Base-by-base conservation (phyloP, 2,888 invertebrate genomes). In the Lottia gigantea region DNA sequence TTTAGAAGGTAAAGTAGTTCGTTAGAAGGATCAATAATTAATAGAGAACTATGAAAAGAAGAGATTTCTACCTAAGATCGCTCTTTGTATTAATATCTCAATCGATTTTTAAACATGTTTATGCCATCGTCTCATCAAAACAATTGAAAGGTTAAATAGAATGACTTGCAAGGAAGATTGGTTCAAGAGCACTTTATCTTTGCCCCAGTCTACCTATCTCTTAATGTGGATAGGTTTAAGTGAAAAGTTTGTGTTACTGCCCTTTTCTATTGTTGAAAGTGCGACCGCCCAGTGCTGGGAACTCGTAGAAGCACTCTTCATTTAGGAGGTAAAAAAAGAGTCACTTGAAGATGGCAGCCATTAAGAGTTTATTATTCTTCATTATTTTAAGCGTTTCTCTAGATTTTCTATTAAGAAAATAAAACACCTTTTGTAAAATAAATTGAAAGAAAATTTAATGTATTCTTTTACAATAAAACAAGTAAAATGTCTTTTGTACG, bases 101-200 rank as follows among this genome's bases (percentile, higher is more conserved):
- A 55, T 55, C 14, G 55, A 55, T 55, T 55, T 49, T 23, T 8
- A 23, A 55, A 23, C 19, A 55, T 23, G 55, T 55, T 55, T 55
- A 55, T 55, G 23, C 12, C 55, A 55, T 55, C 55, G 55, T 23
- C 55, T 23, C 23, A 55, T 12, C 19, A 55, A 55, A 23, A 55
- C 55, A 55, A 55, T 55, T 55, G 55, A 55, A 19, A 23, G 55
- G 55, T 55, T 55, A 55, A 55, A 55, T 55, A 55, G 55, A 14
- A 55, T 55, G 40, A 40, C 40, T 40, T 40, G 40, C 40, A 40
- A 40, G 40, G 40, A 40, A 40, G 40, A 40, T 40, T 40, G 6
- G 40, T 40, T 40, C 40, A 40, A 40, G 40, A 40, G 40, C 40
- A 40, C 40, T 40, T 40, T 40, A 40, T 40, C 40, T 40, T 19